Base-by-base conservation (phyloP, 2,113 vertebrate species). In the Alligator mississippiensis region DNA sequence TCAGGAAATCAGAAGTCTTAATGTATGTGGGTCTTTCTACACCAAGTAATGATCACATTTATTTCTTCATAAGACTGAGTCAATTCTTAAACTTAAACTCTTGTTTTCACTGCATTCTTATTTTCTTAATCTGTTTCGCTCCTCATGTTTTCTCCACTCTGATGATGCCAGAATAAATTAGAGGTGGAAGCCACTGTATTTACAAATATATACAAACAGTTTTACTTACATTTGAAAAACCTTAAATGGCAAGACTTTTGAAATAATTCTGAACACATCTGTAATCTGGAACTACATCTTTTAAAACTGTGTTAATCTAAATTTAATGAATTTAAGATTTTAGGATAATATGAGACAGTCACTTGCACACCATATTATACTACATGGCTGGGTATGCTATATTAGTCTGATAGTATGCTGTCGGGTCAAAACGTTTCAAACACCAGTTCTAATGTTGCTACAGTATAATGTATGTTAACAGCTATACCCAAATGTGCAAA, bases 41-140 rank as follows among this genome's bases (percentile, higher is more conserved):
- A 85, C 28, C 11, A 3, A 66, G 9, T 87, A 34, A 5, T 18
- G 16, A 90, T 80, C 91, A 55, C n/a, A 85, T 0, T 76, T 85
- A 89, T 72, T 92, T 63, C 68, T 87, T 82, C 80, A 92, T 78
- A 87, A 91, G 93, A 47, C 30, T 59, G 81, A 60, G 54, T 30
- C 79, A 2, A 12, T 88, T 88, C 57, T 68, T 72, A 85, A 83
- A 80, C 80, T 91, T 85, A 94, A 94, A 89, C 66, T 94, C 4
- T 24, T 90, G 27, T 85, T 77, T 93, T 85, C 74, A 58, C 11
- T 68, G 62, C 88, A 38, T 1, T 82, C 93, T 91, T 76, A 34
- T 88, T 15, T 80, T 15, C 10, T 63, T 38, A 64, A 77, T 79
- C 30, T 14, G 27, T 61, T 74, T 86, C 54, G 72, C 88, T 34